phyloP scores from a whole-genome alignment of 2,888 invertebrate genomes.

The Spodoptera littoralis region DNA sequence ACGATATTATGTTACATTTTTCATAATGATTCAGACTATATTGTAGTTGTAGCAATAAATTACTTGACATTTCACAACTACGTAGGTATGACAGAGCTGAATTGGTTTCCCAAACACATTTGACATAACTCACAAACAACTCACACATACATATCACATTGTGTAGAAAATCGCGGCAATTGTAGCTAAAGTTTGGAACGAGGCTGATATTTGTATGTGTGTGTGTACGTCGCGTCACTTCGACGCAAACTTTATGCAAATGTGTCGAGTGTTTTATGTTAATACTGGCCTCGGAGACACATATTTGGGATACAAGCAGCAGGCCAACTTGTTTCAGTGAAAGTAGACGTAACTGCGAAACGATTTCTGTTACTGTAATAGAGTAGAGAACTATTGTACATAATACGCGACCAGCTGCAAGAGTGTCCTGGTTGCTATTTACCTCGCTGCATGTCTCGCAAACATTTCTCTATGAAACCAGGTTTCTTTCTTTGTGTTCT shows the following conservation, averaged over 20 bases:
- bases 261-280: slow-evolving; percentile 48
- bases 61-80: neutral
- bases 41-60: neutral
- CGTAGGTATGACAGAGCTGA: neutral
- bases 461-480: too few relatives aligned
- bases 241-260: slow-evolving; percentile 50
- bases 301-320: slow-evolving; percentile 11
- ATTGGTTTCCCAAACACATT: slow-evolving; percentile 8
- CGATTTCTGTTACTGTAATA: neutral
- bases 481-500: too few relatives aligned
- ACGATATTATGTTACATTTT: neutral
- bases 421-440: too few relatives aligned
- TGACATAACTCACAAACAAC: slow-evolving; percentile 7
- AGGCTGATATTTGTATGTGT: slow-evolving; percentile 1
- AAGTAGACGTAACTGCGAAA: neutral
- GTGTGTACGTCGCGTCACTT: slow-evolving; percentile 24
- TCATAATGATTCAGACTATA: too few relatives aligned
- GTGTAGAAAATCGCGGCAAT: slow-evolving; percentile 21
- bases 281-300: slow-evolving; percentile 27
- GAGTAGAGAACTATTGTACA: neutral
- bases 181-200: slow-evolving; percentile 18
- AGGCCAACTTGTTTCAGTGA: slow-evolving; percentile 14
- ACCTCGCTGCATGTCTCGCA: too few relatives aligned
- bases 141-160: slow-evolving; percentile 3
- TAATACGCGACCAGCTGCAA: too few relatives aligned